Evolutionary conservation across 2,797 vertebrate genomes (phyloP).

Genomic region (Neostethus bicornis): DNA sequence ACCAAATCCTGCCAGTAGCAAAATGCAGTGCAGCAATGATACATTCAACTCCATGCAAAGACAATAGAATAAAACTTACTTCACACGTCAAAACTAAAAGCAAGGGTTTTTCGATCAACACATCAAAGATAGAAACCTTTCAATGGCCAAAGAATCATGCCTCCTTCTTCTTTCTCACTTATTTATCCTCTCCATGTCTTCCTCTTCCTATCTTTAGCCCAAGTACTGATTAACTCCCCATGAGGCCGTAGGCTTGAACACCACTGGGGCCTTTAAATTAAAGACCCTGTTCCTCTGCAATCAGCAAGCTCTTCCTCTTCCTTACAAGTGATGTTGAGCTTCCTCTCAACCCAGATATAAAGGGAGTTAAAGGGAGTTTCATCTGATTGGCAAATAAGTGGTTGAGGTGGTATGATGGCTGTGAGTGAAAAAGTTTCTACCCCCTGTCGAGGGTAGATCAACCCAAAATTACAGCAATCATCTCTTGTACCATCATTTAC

Average conservation of each 20-base stretch:
- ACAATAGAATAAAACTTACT: neutral
- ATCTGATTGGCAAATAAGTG: conserved; percentile 4
- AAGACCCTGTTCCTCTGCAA: conserved; percentile 67
- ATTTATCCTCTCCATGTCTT: conserved; percentile 34
- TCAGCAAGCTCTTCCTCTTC: conserved; percentile 66
- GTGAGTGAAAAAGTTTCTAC: conserved; percentile 8
- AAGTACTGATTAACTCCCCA: conserved; percentile 77
- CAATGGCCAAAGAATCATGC: conserved; percentile 1
- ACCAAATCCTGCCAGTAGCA: neutral
- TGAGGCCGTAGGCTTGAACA: conserved; percentile 60
- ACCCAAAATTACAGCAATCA: too few relatives aligned
- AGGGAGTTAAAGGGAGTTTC: conserved; percentile 21
- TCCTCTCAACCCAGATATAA: conserved; percentile 16
- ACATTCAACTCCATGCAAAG: neutral
- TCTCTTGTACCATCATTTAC: too few relatives aligned
- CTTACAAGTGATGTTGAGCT: conserved; percentile 33
- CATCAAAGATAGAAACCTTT: neutral
- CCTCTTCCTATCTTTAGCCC: conserved; percentile 55
- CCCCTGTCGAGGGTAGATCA: conserved; percentile 23
- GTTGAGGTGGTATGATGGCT: conserved; percentile 5
- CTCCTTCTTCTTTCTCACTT: conserved; percentile 27
- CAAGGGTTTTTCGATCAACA: neutral
- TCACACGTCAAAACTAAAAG: neutral
- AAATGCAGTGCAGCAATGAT: neutral
- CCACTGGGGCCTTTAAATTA: conserved; percentile 58